Evolutionary conservation across 2,888 invertebrate genomes (phyloP), one percentile per base, ranked within the genome.

Genomic region (Campaea margaritaria): DNA sequence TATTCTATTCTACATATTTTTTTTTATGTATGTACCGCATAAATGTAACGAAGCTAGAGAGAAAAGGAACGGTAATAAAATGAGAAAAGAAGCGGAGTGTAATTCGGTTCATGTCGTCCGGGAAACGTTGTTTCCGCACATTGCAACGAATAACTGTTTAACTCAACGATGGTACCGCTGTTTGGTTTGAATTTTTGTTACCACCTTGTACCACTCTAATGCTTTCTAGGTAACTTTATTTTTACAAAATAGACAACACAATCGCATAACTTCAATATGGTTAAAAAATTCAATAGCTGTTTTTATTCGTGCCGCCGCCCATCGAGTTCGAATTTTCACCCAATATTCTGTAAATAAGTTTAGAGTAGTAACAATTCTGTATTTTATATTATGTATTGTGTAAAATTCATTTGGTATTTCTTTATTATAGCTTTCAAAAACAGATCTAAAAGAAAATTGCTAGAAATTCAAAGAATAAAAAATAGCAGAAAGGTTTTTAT

Each of bases 91-190:
- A 75, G 68, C 70, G 67, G 62, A 64, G 68, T 74, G 74, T 78
- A 76, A 77, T 76, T 78, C 73, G 74, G 76, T 79, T 73, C 72
- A 73, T 75, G 74, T 75, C 69, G 72, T 72, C 69, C 68, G 70
- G 65, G 69, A 70, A 77, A 31, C 49, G 12, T 49, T 49, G 76
- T 76, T 79, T 78, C 74, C 77, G 72, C 78, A 76, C 75, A 78
- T 79, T 74, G 72, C 72, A 68, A 67, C 68, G 69, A 73, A 77
- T 79, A 81, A 77, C 75, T 76, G 82, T 75, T 67, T 68, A 72
- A 72, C 75, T 72, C 73, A 65, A 73, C 69, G 67, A 62, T 59
- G 68, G 58, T 64, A 48, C 47, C 58, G 65, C 62, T 65, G 57
- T 74, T 79, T 74, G 68, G 68, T 67, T 72, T 65, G 65, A 69